Evolutionary conservation across 2,113 vertebrate genomes (phyloP).

Genomic region (Thymallus thymallus): DNA sequence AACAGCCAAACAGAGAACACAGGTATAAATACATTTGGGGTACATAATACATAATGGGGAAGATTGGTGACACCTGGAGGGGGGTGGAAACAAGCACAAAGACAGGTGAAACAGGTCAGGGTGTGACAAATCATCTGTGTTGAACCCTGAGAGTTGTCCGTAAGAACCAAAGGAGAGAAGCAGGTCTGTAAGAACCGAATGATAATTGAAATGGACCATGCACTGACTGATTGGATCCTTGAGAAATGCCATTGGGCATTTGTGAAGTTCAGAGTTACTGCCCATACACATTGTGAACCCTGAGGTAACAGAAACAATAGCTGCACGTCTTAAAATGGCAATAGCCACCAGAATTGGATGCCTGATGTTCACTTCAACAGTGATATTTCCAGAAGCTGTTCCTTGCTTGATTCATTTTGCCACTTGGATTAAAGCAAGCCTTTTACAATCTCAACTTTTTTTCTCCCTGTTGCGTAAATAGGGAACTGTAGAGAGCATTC

Average conservation of each 20-base stretch:
- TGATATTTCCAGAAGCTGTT: slow-evolving; percentile 3
- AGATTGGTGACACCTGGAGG: too few relatives aligned
- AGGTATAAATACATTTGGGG: too few relatives aligned
- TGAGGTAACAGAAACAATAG: not conserved
- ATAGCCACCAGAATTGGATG: not conserved
- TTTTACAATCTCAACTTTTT: not conserved
- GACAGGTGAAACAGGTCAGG: too few relatives aligned
- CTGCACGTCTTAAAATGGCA: slow-evolving; percentile 1
- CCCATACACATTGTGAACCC: not conserved
- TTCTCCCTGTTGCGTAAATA: not conserved
- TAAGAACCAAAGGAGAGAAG: not conserved
- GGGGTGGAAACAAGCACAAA: too few relatives aligned
- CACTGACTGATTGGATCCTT: not conserved
- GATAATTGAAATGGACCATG: not conserved
- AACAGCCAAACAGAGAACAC: too few relatives aligned
- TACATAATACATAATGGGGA: too few relatives aligned
- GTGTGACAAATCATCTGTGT: too few relatives aligned
- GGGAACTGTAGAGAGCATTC: not conserved
- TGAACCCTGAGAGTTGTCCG: too few relatives aligned
- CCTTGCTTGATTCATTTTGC: not conserved
- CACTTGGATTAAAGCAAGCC: slow-evolving; percentile 7
- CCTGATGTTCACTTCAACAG: not conserved
- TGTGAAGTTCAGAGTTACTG: slow-evolving; percentile 5
- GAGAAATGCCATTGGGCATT: slow-evolving; percentile 27
- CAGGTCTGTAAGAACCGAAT: not conserved